Conservation (phyloP, 1,140 invertebrate genomes). For the Bombus affinis region DNA sequence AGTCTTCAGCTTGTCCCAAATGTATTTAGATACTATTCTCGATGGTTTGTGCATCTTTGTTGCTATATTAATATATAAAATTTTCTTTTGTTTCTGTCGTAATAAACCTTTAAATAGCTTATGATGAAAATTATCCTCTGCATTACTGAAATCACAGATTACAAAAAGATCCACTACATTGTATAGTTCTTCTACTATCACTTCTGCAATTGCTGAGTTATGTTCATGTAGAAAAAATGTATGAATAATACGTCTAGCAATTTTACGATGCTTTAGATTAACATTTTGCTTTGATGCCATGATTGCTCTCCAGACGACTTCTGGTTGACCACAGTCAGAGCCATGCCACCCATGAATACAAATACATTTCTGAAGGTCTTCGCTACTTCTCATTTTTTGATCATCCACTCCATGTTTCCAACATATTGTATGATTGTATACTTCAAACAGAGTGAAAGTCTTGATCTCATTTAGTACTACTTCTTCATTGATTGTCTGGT, state of each 20-base stretch:
- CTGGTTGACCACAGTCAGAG: constrained; percentile 86
- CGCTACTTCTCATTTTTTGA: constrained; percentile 73
- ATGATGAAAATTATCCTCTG: constrained; percentile 79
- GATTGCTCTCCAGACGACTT: constrained; percentile 86
- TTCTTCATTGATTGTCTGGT: constrained; percentile 76
- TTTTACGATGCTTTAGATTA: constrained; percentile 79
- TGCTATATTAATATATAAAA: constrained; percentile 83
- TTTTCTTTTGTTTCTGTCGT: constrained; percentile 81
- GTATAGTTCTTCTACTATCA: constrained; percentile 84
- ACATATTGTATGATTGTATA: constrained; percentile 83
- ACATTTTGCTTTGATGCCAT: constrained; percentile 84
- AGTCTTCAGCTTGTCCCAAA: constrained; percentile 80
- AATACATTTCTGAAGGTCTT: constrained; percentile 79
- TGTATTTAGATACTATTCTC: constrained; percentile 73
- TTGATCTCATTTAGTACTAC: constrained; percentile 76
- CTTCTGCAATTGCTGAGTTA: constrained; percentile 84
- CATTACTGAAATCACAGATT: constrained; percentile 83
- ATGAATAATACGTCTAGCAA: constrained; percentile 83
- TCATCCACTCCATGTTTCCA: constrained; percentile 83
- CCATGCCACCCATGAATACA: constrained; percentile 86
- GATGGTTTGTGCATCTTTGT: constrained; percentile 66
- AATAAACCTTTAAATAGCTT: constrained; percentile 76
- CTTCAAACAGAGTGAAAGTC: constrained; percentile 78
- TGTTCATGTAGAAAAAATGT: constrained; percentile 84
- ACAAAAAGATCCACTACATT: constrained; percentile 86